Evolutionary conservation across 2,113 vertebrate genomes (phyloP).

Genomic region (Nematolebias whitei): DNA sequence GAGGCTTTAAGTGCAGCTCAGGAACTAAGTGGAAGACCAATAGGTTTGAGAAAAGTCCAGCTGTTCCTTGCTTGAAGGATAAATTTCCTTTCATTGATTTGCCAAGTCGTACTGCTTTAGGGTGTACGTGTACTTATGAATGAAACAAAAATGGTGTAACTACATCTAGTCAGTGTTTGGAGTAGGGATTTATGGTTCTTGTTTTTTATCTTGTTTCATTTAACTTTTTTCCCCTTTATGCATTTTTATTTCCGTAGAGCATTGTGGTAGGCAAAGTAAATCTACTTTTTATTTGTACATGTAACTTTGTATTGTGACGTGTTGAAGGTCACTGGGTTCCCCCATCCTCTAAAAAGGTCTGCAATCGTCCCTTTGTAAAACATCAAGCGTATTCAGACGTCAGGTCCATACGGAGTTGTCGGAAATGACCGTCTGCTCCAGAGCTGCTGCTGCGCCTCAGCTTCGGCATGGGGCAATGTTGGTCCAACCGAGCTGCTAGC

Average conservation of each 20-base stretch:
- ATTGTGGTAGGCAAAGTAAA: background rate
- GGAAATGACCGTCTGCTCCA: slow-evolving; percentile 63
- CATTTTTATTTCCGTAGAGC: no score
- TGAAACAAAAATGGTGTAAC: background rate
- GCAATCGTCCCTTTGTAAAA: slow-evolving; percentile 52
- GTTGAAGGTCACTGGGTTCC: slow-evolving; percentile 86
- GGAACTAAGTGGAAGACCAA: slow-evolving; percentile 91
- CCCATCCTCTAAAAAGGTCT: slow-evolving; percentile 82
- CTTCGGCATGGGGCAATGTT: no score
- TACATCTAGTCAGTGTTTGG: background rate
- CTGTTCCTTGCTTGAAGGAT: slow-evolving; percentile 83
- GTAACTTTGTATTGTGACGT: no score
- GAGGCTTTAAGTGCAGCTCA: slow-evolving; percentile 89
- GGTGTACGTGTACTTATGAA: background rate
- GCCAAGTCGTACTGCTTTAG: background rate
- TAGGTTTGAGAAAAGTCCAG: slow-evolving; percentile 89
- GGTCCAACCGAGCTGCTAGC: no score
- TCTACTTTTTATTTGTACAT: background rate
- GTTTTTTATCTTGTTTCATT: background rate
- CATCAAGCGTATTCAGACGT: slow-evolving; percentile 75
- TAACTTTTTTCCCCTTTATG: background rate
- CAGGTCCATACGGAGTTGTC: slow-evolving; percentile 73
- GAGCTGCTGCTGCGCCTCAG: no score
- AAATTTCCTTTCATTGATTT: background rate
- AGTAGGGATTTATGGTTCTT: background rate